Evolutionary conservation across 2,888 invertebrate species (phyloP).

Genomic region (Standfussiana lucernea): DNA sequence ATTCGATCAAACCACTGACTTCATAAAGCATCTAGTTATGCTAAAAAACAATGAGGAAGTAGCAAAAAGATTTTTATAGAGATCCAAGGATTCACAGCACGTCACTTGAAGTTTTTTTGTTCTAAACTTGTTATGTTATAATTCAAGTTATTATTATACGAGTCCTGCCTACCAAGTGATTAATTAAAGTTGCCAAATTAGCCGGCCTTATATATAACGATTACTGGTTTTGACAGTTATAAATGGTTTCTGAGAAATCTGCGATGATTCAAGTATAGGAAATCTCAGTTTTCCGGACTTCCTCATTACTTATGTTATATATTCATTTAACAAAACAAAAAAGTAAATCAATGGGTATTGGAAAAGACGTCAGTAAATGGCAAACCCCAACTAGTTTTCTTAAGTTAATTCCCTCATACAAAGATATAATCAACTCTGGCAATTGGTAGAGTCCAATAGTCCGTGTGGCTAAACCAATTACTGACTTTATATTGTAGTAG

Average conservation of each 20-base stretch:
- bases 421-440: not conserved
- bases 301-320: not conserved
- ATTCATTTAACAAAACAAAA: not conserved
- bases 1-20: slow-evolving; percentile 70
- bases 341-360: slow-evolving; percentile 2
- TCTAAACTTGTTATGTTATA: slow-evolving; percentile 48
- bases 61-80: slow-evolving; percentile 74
- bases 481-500: not conserved
- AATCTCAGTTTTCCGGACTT: slow-evolving; percentile 4
- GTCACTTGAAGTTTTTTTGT: slow-evolving; percentile 66
- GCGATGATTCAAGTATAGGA: slow-evolving; percentile 23
- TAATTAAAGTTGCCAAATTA: slow-evolving; percentile 58
- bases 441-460: slow-evolving; percentile 6
- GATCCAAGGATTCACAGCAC: slow-evolving; percentile 76
- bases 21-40: slow-evolving; percentile 70
- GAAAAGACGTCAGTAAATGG: slow-evolving; percentile 8
- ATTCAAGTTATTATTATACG: slow-evolving; percentile 42
- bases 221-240: slow-evolving; percentile 49
- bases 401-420: not conserved
- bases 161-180: slow-evolving; percentile 39
- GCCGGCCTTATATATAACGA: slow-evolving; percentile 25
- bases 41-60: slow-evolving; percentile 80
- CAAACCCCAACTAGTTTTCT: not conserved
- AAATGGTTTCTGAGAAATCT: slow-evolving; percentile 18
- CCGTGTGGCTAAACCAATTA: slow-evolving; percentile 16